Evolutionary conservation across 2,797 vertebrate genomes (phyloP).

Genomic region (Nothura maculosa): DNA sequence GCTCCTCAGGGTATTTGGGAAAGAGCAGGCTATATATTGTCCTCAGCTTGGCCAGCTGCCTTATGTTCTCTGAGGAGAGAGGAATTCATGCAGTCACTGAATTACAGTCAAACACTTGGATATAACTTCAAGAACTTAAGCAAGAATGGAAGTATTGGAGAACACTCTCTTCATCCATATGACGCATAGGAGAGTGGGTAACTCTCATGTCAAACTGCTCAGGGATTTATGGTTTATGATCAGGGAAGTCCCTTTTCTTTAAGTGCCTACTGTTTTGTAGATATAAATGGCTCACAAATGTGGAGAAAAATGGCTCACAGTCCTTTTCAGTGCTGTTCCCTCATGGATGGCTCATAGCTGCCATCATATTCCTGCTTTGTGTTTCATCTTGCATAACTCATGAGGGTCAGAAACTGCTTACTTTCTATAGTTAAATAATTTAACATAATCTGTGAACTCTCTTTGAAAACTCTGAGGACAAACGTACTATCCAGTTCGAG

Average conservation of each 20-base stretch:
- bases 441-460: background rate
- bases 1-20: background rate
- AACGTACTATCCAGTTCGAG: background rate
- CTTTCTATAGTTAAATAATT: background rate
- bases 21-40: background rate
- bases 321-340: background rate
- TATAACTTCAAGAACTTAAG: background rate
- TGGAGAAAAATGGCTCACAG: background rate
- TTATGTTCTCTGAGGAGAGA: background rate
- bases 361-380: background rate
- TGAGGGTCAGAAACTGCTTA: background rate
- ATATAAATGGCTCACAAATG: background rate
- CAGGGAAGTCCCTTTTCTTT: background rate
- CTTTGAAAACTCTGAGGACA: background rate
- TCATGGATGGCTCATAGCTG: background rate
- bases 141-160: background rate
- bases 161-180: background rate
- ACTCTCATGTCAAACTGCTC: background rate
- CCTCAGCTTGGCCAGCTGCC: background rate
- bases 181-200: background rate
- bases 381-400: background rate
- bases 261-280: background rate
- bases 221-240: background rate
- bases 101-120: background rate
- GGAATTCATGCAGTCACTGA: background rate